Evolutionary conservation across 1,140 invertebrate species (phyloP), one percentile per base, ranked within the genome.

Genomic region (Bradysia coprophila): DNA sequence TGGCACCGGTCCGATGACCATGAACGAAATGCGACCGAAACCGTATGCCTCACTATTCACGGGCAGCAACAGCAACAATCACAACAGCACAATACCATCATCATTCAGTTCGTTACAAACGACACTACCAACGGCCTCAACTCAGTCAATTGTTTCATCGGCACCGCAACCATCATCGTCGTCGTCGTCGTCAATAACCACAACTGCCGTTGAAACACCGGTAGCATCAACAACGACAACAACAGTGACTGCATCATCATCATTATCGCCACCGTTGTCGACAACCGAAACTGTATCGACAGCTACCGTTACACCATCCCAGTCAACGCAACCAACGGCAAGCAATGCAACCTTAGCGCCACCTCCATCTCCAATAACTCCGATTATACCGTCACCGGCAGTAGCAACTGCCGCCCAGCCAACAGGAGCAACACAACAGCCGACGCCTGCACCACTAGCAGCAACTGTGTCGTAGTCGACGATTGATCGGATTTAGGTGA

Each of bases 1-100:
- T 9, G 57, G 57, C 13, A 28, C 42, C 15, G 53, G 55, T 8
- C 24, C 24, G 13, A 28, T 28, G 24, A 28, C 24, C 6, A 28
- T 28, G 24, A 13, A 6, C 24, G 24, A 28, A 28, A 6, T 28
- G 24, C 6, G 13, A 28, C 13, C 24, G 24, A 28, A 28, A 28
- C 24, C 24, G 13, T 28, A 28, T 28, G 6, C 24, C 13, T 28
- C 24, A 13, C 13, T 28, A 13, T 28, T 28, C n/a, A n/a, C n/a
- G n/a, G n/a, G n/a, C n/a, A n/a, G n/a, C n/a, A n/a, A n/a, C n/a
- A n/a, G n/a, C n/a, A n/a, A n/a, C n/a, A n/a, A n/a, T n/a, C n/a
- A n/a, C n/a, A n/a, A n/a, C n/a, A n/a, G n/a, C n/a, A n/a, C n/a
- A n/a, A n/a, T n/a, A n/a, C n/a, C n/a, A n/a, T n/a, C n/a, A n/a